Evolutionary conservation across 2,888 invertebrate genomes (phyloP).

Genomic region (Atherix ibis): DNA sequence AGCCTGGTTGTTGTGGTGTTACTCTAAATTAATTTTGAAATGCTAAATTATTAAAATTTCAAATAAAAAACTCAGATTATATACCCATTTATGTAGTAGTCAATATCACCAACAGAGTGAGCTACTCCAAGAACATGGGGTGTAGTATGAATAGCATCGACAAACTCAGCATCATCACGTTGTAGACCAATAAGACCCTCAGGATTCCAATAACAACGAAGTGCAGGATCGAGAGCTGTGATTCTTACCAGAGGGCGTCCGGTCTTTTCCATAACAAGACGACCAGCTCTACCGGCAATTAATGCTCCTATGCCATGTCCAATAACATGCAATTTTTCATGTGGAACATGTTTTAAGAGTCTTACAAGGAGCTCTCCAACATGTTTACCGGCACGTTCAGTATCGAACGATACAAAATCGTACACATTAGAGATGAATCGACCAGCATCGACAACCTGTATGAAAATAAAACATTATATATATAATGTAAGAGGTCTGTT

Average conservation of each 20-base stretch:
- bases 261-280: constrained; percentile 21
- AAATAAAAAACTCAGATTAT: too few species aligned
- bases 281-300: constrained; percentile 26
- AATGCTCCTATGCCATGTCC: constrained; percentile 26
- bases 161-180: constrained; percentile 18
- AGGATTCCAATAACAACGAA: constrained; percentile 17
- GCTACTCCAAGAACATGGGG: constrained; percentile 17
- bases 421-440: constrained; percentile 11
- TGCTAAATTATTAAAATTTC: not conserved
- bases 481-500: too few species aligned
- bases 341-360: too few species aligned
- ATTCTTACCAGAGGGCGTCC: constrained; percentile 25
- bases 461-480: not conserved
- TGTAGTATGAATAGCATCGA: constrained; percentile 19
- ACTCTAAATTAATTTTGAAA: not conserved
- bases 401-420: constrained; percentile 12
- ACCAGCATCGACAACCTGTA: constrained; percentile 7
- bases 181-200: constrained; percentile 18
- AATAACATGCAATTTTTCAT: constrained; percentile 24
- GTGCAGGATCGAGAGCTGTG: constrained; percentile 27
- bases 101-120: constrained; percentile 22
- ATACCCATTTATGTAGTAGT: constrained; percentile 26
- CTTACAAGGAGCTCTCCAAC: constrained; percentile 7
- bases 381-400: constrained; percentile 8
- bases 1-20: constrained; percentile 19